Conservation (phyloP, 2,797 vertebrate species). For the Phrynocephalus guinanensis region DNA sequence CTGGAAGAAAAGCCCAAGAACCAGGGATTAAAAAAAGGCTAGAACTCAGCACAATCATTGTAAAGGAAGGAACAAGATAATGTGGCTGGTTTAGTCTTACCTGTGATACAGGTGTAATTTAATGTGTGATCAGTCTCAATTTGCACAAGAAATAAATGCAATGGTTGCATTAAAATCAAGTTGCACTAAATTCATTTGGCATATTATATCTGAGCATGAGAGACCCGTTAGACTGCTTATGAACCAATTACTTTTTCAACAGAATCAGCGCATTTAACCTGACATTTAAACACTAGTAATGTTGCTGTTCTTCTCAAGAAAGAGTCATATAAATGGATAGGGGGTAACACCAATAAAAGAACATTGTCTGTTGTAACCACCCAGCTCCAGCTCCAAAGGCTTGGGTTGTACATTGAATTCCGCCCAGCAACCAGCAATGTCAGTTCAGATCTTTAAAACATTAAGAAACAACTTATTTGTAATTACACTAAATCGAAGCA, state of each 20-base stretch:
- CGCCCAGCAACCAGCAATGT: background rate
- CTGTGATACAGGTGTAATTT: background rate
- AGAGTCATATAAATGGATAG: background rate
- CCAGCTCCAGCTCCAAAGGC: background rate
- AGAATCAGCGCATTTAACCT: background rate
- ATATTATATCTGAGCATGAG: background rate
- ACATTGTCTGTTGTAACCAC: background rate
- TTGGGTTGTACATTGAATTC: background rate
- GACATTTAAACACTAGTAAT: background rate
- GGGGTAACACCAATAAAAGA: too few relatives aligned
- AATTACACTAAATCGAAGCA: background rate
- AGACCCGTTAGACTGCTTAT: background rate
- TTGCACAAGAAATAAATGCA: background rate
- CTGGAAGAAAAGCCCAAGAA: too few relatives aligned
- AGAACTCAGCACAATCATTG: background rate
- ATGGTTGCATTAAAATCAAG: background rate
- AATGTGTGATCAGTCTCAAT: background rate
- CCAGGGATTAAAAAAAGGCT: too few relatives aligned
- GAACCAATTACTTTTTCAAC: background rate
- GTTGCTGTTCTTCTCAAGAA: background rate
- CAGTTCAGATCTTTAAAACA: background rate
- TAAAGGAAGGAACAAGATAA: background rate
- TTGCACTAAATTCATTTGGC: background rate
- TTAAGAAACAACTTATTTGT: background rate
- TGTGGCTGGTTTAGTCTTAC: background rate